These are phyloP conservation scores for Apis florea DNA, from an alignment of 1,140 invertebrate species.

Conservation along the genomic window DNA sequence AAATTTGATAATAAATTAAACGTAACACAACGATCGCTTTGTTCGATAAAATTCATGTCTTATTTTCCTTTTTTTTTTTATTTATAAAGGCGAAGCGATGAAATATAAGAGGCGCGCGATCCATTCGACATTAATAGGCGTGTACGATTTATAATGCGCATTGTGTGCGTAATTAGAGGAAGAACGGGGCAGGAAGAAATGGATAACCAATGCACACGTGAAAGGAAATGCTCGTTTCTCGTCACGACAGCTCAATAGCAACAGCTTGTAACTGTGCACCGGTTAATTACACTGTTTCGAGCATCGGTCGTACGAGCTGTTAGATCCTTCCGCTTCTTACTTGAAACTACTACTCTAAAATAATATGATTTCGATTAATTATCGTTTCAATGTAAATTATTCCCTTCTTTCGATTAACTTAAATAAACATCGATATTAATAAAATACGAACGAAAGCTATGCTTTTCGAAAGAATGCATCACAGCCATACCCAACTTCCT, in stretches of 20 bases:
- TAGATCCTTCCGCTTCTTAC: background rate
- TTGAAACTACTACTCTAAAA: background rate
- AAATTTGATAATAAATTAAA: background rate
- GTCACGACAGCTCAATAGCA: conserved; percentile 50
- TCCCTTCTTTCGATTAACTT: too few species aligned
- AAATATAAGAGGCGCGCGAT: background rate
- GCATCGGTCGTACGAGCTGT: conserved; percentile 15
- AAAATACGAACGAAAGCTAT: background rate
- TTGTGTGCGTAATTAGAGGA: conserved; percentile 19
- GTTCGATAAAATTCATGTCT: background rate
- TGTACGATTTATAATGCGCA: conserved; percentile 36
- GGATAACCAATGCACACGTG: conserved; percentile 36
- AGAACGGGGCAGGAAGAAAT: conserved; percentile 33
- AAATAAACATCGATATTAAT: background rate
- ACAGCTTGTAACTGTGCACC: conserved; percentile 66
- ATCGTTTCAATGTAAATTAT: background rate
- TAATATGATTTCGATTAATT: background rate
- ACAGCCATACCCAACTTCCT: background rate
- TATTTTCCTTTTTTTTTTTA: background rate
- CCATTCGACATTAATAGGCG: background rate
- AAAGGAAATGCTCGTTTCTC: conserved; percentile 64
- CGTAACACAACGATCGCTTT: background rate
- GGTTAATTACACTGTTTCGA: conserved; percentile 60
- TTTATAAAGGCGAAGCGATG: background rate
- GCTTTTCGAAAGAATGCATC: conserved; percentile 3